Base-by-base conservation (phyloP, 2,888 invertebrate genomes). In the Euplexia lucipara region DNA sequence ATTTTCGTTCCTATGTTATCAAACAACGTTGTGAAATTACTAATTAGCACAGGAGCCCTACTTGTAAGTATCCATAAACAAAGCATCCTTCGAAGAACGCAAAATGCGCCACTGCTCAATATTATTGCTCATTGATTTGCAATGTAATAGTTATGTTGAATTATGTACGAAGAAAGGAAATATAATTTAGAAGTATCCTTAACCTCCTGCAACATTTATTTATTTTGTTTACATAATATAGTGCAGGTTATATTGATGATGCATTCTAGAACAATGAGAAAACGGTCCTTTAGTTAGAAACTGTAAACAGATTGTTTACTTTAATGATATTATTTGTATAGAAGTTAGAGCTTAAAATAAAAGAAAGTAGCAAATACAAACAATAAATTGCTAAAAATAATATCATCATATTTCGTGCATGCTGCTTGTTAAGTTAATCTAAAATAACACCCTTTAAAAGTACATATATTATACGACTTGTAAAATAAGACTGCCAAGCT, bases 51-150 rank as follows among this genome's bases (percentile, higher is more conserved):
- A 32, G 59, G 41, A 14, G 42, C 16, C 14, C 39, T 14, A 60
- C 57, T 63, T 49, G 74, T 78, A 68, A 60, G 73, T 63, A 53
- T 32, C 52, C 41, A 7, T 54, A 57, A 54, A 78, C 72, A 67
- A 75, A 62, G 61, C 72, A 49, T 62, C 64, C 14, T 20, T 48
- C 35, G 10, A 32, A 44, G 34, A 49, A 52, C 26, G 35, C 30
- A 12, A 64, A 22, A n/a, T n/a, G n/a, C n/a, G n/a, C n/a, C n/a
- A n/a, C n/a, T 30, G 9, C 22, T 45, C 44, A 48, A 4, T n/a
- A n/a, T 32, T 18, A 32, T 35, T 30, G 10, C 16, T 20, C 30
- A 41, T 30, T 47, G 18, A 16, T 42, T 45, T 18, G 7, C 32
- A 8, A n/a, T 44, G 37, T 49, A n/a, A n/a, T n/a, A n/a, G n/a